Base-by-base conservation (phyloP, 2,113 vertebrate genomes). In the Mus spicilegus region DNA sequence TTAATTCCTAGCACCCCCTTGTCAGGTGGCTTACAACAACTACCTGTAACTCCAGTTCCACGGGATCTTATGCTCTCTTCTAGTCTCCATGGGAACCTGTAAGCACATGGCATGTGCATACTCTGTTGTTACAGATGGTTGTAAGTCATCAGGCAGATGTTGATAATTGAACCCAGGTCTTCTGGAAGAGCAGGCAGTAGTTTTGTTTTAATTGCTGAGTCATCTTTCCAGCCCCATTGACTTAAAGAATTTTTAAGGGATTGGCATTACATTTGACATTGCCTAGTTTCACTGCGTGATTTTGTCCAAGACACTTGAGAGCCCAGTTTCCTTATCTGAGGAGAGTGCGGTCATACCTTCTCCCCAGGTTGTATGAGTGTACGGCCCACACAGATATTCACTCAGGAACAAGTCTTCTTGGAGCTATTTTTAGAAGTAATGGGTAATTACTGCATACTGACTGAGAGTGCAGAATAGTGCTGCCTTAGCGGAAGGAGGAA, bases 191-290 rank as follows among this genome's bases (percentile, higher is more conserved):
- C 56, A 84, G 4, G 26, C 58, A 46, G 26, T 46, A 39, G 65
- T 86, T 22, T 90, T 89, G 65, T 86, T 22, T 90, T 89, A 61
- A 89, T n/a, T 61, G 8, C 56, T 8, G 17, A 76, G 42, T 33
- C 58, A 77, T 36, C 28, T 17, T 30, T n/a, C 6, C 7, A 58
- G 51, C 69, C 91, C 36, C 81, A 30, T 4, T n/a, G 42, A 36
- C 88, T 89, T 69, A 76, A 89, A 84, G 42, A 70, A 16, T 36
- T 90, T 94, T 92, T 92, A 84, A 90, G 58, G 22, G 70, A 16
- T 51, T 78, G 76, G 22, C 28, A 67, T 73, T 91, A 93, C 91
- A 58, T 87, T 87, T 85, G 72, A 49, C 67, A 67, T 28, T 89
- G 73, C 16, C 30, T 93, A 16, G 70, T 49, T 72, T 10, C 63